Percentiles rank a stretch among this genome's conserved stretches.
Evolutionary conservation across 2,113 vertebrate species (phyloP).

Genomic region (Rhineura floridana): DNA sequence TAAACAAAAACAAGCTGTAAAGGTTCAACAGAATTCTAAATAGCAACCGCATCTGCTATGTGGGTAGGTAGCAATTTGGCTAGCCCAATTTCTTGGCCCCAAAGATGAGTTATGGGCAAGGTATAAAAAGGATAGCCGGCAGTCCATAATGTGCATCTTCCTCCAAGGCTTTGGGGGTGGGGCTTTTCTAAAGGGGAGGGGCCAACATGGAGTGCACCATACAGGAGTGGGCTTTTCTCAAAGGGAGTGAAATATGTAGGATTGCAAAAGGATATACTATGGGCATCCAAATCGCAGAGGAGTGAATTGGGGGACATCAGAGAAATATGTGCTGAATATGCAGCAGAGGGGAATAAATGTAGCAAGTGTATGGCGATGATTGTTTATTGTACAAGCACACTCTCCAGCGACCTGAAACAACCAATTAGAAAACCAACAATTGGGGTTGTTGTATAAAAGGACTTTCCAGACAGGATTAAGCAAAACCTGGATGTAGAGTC

Average conservation of each 20-base stretch:
- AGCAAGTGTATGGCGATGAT: no score
- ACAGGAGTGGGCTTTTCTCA: background rate
- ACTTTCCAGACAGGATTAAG: no score
- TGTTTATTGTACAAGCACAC: no score
- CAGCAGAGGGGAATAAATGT: background rate
- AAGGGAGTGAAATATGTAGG: background rate
- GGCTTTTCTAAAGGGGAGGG: background rate
- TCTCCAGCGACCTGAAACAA: no score
- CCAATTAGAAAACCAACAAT: no score
- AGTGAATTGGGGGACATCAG: background rate
- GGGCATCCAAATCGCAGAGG: background rate
- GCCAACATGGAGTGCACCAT: no score
- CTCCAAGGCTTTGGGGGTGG: background rate
- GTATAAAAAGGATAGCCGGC: background rate
- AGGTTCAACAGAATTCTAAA: constrained; percentile 60
- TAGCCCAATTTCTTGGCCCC: constrained; percentile 60
- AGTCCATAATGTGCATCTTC: background rate
- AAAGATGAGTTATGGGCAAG: background rate
- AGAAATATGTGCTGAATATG: background rate
- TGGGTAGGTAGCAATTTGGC: constrained; percentile 42
- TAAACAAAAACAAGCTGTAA: constrained; percentile 58
- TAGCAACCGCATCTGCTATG: constrained; percentile 43
- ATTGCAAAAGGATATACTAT: background rate
- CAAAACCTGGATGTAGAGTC: no score
- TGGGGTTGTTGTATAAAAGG: no score